Evolutionary conservation across 2,888 invertebrate species (phyloP), one percentile per base, ranked within the genome.

Genomic region (Sinodicranocentrus sp.): DNA sequence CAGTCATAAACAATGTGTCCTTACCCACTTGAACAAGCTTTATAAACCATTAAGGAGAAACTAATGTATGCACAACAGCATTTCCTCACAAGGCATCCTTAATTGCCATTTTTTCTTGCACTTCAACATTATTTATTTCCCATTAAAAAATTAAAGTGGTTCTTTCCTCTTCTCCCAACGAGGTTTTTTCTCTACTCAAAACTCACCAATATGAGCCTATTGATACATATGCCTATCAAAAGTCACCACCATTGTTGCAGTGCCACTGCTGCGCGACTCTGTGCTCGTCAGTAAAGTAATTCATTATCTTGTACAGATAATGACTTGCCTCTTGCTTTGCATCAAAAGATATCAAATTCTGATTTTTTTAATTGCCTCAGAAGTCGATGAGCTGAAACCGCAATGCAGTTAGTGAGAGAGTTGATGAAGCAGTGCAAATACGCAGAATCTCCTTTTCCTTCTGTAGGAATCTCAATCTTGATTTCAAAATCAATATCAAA

Each of bases 91-190:
- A 79, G 79, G 79, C 48, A 79, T 79, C 72, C 79, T 79, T 79
- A 79, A 79, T 79, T 79, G 79, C 79, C 79, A 79, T 72, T 72
- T 79, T 79, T 79, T 79, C 79, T 79, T 79, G 79, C 79, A 79
- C 79, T 79, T 79, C 79, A 68, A 63, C 79, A 79, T 79, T 79
- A 79, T 79, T 79, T 79, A 79, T 79, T 79, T 79, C 79, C 79
- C 79, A 79, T 79, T 79, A 79, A 79, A 79, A 79, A 79, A 79
- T 79, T 79, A 79, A 79, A 79, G 65, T 79, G 79, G 72, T 72
- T 79, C 79, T 79, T 72, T 78, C 77, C 77, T 77, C 67, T 59
- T 63, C 52, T 54, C 54, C 61, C n/a, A n/a, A n/a, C n/a, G n/a
- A n/a, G n/a, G n/a, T n/a, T n/a, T n/a, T n/a, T n/a, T n/a, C n/a